These are phyloP conservation scores for Napeogenes sylphis DNA, from an alignment of 2,888 invertebrate genomes.

Conservation along the genomic window DNA sequence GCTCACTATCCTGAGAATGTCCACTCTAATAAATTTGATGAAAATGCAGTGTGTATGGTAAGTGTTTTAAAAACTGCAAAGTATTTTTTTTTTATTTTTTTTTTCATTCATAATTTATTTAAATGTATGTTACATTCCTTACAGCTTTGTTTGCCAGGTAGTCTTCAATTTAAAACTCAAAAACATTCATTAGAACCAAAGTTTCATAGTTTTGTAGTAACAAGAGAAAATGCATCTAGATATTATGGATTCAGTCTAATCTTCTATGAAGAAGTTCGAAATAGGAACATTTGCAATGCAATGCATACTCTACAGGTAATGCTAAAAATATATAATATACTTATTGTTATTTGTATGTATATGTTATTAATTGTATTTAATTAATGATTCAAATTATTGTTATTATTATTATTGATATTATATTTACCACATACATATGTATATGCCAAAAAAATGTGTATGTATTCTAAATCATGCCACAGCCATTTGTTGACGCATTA, in stretches of 20 bases:
- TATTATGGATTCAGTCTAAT: slow-evolving; percentile 96
- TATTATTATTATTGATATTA: too few species aligned
- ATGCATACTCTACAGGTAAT: slow-evolving; percentile 95
- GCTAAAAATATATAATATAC: neutral
- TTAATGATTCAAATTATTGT: too few species aligned
- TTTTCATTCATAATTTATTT: neutral
- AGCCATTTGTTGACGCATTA: too few species aligned
- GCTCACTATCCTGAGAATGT: slow-evolving; percentile 97
- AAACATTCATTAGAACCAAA: slow-evolving; percentile 90
- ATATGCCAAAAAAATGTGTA: too few species aligned
- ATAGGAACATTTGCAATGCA: slow-evolving; percentile 94
- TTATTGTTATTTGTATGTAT: too few species aligned
- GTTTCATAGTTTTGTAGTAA: slow-evolving; percentile 98
- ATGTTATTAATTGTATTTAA: too few species aligned
- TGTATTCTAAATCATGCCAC: too few species aligned
- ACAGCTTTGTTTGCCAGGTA: slow-evolving; percentile 95
- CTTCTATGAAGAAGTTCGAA: slow-evolving; percentile 97
- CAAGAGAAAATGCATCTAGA: slow-evolving; percentile 96
- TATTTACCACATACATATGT: too few species aligned
- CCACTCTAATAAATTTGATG: slow-evolving; percentile 93
- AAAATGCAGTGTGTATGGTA: slow-evolving; percentile 98
- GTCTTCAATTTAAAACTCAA: slow-evolving; percentile 95
- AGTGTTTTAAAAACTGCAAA: slow-evolving; percentile 40
- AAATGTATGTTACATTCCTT: slow-evolving; percentile 34
- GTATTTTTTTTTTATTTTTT: neutral